Base-by-base conservation (phyloP, 2,797 vertebrate species). In the Hoplostethus mediterraneus region DNA sequence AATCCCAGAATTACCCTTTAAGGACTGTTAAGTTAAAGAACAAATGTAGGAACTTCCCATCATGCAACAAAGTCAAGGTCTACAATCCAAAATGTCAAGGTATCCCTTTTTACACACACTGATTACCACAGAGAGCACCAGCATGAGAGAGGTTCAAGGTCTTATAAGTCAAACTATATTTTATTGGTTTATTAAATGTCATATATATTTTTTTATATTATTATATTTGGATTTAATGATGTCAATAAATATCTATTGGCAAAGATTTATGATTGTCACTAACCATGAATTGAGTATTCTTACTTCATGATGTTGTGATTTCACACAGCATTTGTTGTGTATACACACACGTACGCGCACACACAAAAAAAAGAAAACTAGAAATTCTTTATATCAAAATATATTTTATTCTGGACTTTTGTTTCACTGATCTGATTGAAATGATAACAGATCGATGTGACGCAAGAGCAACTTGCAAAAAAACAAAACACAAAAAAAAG, bases 391-490 rank as follows among this genome's bases (percentile, higher is more conserved):
- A 96, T 97, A 98, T 98, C 97, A 99, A 99, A 99, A 99, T 99
- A 99, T 96, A 99, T 96, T 99, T 99, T 99, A 99, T 98, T 99
- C 97, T 98, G 97, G 96, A 97, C 96, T 96, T 96, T 94, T 96
- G 96, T 90, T 86, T 80, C 71, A 90, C 96, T 95, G 96, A 97
- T 98, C 96, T 95, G 96, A 96, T 95, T 97, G 94, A 95, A 97
- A 97, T 96, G 96, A 96, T 95, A 97, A 97, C 97, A 97, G 96
- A 97, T 96, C 94, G 93, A 97, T 96, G 97, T 96, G 97, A 97
- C 95, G 95, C 92, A 94, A 96, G 95, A 28, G 28, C 28, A 28
- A 28, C 28, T 93, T 94, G 95, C 95, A 96, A 95, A 93, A 95
- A 93, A 93, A 94, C 77, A 79, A 80, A 1, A 21, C 21, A 21